Conservation (phyloP, 2,888 invertebrate species). For the Taphrorychus bicolor region DNA sequence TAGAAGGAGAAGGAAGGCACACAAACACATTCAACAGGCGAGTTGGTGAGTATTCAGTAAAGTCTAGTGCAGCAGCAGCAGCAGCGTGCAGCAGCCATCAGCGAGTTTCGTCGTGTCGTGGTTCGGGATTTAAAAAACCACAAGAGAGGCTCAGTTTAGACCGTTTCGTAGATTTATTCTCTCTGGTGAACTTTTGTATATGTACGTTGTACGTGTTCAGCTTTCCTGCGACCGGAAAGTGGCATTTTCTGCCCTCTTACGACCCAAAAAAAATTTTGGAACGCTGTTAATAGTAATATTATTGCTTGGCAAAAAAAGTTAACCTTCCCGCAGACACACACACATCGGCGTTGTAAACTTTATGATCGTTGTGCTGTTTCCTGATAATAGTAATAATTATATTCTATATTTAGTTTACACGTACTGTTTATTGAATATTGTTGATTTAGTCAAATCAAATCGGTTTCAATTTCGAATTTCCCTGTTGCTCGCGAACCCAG, state of each 20-base stretch:
- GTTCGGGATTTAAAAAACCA: conserved; percentile 20
- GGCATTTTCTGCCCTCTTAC: neutral
- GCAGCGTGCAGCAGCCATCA: conserved; percentile 31
- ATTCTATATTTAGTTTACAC: conserved; percentile 27
- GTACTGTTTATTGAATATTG: conserved; percentile 10
- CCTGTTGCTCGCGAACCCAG: neutral
- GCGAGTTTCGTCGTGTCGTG: conserved; percentile 20
- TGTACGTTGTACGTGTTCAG: neutral
- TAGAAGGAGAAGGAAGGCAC: conserved; percentile 27
- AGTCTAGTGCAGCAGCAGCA: conserved; percentile 7
- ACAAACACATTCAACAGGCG: conserved; percentile 45
- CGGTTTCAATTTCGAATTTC: neutral
- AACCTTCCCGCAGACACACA: neutral
- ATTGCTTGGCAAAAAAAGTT: neutral
- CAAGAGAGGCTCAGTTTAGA: conserved; percentile 6
- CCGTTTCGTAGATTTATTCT: conserved; percentile 11
- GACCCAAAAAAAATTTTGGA: neutral
- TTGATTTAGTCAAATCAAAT: neutral
- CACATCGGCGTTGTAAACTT: conserved; percentile 23
- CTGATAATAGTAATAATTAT: conserved; percentile 26
- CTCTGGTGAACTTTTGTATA: neutral
- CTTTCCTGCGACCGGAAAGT: neutral
- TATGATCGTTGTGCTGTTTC: conserved; percentile 22
- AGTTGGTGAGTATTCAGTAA: conserved; percentile 41
- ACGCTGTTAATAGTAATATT: too few species aligned